Evolutionary conservation across 2,797 vertebrate genomes (phyloP), one percentile per base, ranked within the genome.

Genomic region (Lithobates pipiens): DNA sequence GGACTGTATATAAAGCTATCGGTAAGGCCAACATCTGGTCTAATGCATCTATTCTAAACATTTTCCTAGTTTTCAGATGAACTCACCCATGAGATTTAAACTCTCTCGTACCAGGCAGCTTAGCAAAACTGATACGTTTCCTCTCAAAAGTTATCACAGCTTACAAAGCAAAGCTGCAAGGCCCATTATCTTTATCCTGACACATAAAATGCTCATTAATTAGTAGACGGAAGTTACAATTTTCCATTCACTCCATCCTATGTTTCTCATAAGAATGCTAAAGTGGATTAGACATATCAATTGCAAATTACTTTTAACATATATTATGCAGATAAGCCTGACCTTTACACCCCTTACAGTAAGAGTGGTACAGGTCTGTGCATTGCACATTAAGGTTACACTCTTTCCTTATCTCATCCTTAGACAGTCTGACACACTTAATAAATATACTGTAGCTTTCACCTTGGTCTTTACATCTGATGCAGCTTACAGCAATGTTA

Each of bases 271-370:
- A 72, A 72, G 36, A n/a, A 72, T 77, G n/a, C 57, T 61, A 15
- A 71, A 46, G 25, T 72, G 67, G 67, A 84, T 85, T 73, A 85
- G 44, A 29, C 50, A 61, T 25, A 74, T 79, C 76, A 79, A 6
- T 78, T 39, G 54, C 50, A 72, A 71, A 84, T 74, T 0, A 57
- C 50, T n/a, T 75, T 70, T n/a, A 76, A 42, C 23, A 57, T 57
- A 69, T 57, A 65, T 36, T 63, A 34, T 8, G 25, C n/a, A 10
- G 16, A 29, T 25, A 69, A n/a, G 13, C 15, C 29, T 80, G 32
- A 80, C 77, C 84, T 80, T 85, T 80, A 32, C 36, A 80, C 71
- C 54, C 68, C 23, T 78, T 69, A 36, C 70, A 74, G 84, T 76
- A 42, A 80, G 44, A 85, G 36, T 69, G 77, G 69, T 75, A 44